Evolutionary conservation across 2,888 invertebrate species (phyloP).

Genomic region (Epistrophe eligans): DNA sequence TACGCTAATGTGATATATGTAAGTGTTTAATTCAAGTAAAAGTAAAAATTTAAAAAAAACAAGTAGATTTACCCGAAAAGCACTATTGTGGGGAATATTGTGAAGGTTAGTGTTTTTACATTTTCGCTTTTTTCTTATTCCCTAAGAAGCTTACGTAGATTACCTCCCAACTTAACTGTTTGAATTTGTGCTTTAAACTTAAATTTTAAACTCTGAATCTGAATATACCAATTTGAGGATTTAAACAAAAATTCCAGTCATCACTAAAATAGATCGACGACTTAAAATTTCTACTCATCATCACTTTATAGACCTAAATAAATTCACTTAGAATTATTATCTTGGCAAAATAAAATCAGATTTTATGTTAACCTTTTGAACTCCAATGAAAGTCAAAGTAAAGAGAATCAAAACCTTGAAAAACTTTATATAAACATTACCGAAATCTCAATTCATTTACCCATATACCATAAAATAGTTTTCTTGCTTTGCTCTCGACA

Average conservation of each 20-base stretch:
- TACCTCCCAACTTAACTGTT: too few species aligned
- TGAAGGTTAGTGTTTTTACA: too few species aligned
- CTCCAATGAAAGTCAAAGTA: neutral
- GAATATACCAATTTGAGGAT: too few species aligned
- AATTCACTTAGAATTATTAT: slow-evolving; percentile 17
- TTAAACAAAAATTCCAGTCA: neutral
- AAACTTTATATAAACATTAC: slow-evolving; percentile 22
- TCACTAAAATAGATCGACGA: neutral
- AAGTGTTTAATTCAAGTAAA: too few species aligned
- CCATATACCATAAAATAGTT: slow-evolving; percentile 61
- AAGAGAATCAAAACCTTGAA: slow-evolving; percentile 24
- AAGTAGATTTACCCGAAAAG: too few species aligned
- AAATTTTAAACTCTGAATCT: too few species aligned
- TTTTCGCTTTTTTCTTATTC: too few species aligned
- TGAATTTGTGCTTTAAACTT: too few species aligned
- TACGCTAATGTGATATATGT: too few species aligned
- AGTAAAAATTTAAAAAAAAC: too few species aligned
- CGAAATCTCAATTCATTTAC: slow-evolving; percentile 62
- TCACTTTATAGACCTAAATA: slow-evolving; percentile 12
- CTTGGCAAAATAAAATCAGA: slow-evolving; percentile 53
- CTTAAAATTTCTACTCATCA: neutral
- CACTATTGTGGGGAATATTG: too few species aligned
- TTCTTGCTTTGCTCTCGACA: neutral
- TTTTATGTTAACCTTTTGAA: slow-evolving; percentile 53
- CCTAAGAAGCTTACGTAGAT: too few species aligned